Conservation (phyloP, 2,888 invertebrate genomes). For the Drosophila gaucha region DNA sequence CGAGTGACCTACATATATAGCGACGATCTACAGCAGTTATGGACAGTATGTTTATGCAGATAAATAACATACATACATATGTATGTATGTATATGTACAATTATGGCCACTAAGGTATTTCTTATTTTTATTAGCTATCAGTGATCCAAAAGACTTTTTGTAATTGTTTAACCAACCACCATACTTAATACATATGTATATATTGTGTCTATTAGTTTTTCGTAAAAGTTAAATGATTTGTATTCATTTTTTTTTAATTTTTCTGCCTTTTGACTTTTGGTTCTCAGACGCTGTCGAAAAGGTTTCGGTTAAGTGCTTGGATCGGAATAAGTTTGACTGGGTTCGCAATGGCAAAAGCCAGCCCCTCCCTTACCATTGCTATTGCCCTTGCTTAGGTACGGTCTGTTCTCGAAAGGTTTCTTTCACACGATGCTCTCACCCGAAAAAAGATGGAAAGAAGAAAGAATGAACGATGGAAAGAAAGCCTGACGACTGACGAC, state of each 20-base stretch:
- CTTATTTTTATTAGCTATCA: neutral
- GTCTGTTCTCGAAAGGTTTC: conserved; percentile 39
- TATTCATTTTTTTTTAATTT: conserved; percentile 6
- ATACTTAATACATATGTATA: conserved; percentile 3
- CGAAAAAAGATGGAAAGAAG: conserved; percentile 1
- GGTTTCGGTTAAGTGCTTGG: conserved; percentile 41
- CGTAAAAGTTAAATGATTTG: conserved; percentile 25
- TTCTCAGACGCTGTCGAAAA: conserved; percentile 26
- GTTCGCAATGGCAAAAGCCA: conserved; percentile 13
- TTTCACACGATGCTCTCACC: conserved; percentile 62
- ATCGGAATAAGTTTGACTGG: conserved; percentile 29
- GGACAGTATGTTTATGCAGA: neutral
- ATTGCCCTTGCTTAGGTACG: conserved; percentile 13
- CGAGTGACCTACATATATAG: conserved; percentile 18
- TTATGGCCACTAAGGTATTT: neutral
- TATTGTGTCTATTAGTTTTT: neutral
- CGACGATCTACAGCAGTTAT: conserved; percentile 18
- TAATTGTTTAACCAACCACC: conserved; percentile 32
- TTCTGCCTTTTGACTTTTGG: conserved; percentile 27
- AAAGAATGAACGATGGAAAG: conserved; percentile 18
- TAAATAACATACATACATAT: neutral
- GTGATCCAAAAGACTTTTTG: no score
- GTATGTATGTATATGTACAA: neutral
- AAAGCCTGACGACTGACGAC: conserved; percentile 39
- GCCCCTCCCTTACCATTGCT: neutral